Evolutionary conservation across 2,888 invertebrate species (phyloP), one percentile per base, ranked within the genome.

Genomic region (Glaucopsyche alexis): DNA sequence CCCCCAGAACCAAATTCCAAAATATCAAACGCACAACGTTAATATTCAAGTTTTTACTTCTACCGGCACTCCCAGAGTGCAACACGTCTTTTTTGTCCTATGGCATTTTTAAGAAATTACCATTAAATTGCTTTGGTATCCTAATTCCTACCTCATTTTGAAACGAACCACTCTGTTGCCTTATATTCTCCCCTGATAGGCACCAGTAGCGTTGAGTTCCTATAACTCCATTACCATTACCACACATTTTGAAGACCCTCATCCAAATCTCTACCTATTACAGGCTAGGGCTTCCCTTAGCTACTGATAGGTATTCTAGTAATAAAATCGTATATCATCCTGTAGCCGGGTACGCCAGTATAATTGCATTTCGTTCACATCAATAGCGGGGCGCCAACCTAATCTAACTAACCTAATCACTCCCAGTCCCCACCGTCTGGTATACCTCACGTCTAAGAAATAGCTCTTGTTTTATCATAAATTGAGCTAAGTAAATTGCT

Each of bases 351-450:
- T 74, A 74, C 74, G 73, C 73, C 74, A 75, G 75, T 76, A 77
- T 84, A 86, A 87, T 87, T 87, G 82, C 79, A 85, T 87, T 86
- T 81, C 80, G 81, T 78, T 76, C 78, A 81, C 81, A 81, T 83
- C 80, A 82, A 81, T 81, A 79, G 75, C 76, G 79, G 76, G 79
- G 75, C 75, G 66, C 76, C 76, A 79, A 82, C 85, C 66, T 4
- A n/a, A 66, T 66, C n/a, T n/a, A n/a, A n/a, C n/a, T n/a, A n/a
- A n/a, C n/a, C n/a, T n/a, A n/a, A n/a, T n/a, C n/a, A n/a, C n/a
- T n/a, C n/a, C n/a, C 40, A 66, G n/a, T 66, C 40, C 42, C 40
- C 66, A n/a, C n/a, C n/a, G 55, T 11, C 19, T 16, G 19, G 55
- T 55, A 55, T 9, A 55, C 55, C 19, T 19, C 11, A 55, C 55